A percentile compares a stretch with the other conserved stretches of the same genome.
Conservation (phyloP, 1,140 invertebrate genomes). For the Hyles vespertilio region DNA sequence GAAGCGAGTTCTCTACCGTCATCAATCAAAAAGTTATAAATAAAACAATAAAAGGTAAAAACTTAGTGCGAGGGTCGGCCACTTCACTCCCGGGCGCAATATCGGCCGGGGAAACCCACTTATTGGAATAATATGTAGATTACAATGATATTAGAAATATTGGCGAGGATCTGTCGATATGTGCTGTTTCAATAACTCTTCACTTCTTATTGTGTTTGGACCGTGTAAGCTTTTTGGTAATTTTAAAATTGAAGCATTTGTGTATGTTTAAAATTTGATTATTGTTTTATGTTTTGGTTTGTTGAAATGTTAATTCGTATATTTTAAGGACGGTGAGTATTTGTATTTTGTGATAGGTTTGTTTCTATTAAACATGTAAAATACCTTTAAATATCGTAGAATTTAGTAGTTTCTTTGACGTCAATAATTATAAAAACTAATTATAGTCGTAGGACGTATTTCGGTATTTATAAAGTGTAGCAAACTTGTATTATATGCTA, state of each 20-base stretch:
- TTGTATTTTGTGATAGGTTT: background rate
- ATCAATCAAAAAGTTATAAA: constrained; percentile 76
- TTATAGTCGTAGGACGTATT: too few relatives aligned
- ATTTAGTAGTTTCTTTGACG: too few relatives aligned
- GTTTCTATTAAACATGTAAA: too few relatives aligned
- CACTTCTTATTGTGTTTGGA: constrained; percentile 11
- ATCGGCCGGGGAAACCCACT: constrained; percentile 63
- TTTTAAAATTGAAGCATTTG: background rate
- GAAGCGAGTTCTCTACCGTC: constrained; percentile 65
- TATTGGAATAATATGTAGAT: constrained; percentile 75
- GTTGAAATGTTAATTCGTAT: background rate
- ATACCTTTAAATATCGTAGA: too few relatives aligned
- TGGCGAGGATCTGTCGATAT: constrained; percentile 47
- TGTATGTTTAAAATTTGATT: background rate
- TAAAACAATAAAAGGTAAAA: constrained; percentile 75
- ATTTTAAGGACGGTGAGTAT: background rate
- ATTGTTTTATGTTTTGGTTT: background rate
- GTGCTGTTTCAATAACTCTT: constrained; percentile 40
- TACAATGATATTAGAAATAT: constrained; percentile 64
- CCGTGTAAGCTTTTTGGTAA: background rate
- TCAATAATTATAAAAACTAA: too few relatives aligned
- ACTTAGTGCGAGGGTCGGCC: constrained; percentile 55
- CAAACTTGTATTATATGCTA: too few relatives aligned
- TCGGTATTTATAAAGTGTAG: too few relatives aligned
- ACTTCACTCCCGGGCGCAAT: constrained; percentile 51